Percentiles rank a stretch among this genome's conserved stretches.
Conservation (phyloP, 2,888 invertebrate genomes). For the Lapara coniferarum region DNA sequence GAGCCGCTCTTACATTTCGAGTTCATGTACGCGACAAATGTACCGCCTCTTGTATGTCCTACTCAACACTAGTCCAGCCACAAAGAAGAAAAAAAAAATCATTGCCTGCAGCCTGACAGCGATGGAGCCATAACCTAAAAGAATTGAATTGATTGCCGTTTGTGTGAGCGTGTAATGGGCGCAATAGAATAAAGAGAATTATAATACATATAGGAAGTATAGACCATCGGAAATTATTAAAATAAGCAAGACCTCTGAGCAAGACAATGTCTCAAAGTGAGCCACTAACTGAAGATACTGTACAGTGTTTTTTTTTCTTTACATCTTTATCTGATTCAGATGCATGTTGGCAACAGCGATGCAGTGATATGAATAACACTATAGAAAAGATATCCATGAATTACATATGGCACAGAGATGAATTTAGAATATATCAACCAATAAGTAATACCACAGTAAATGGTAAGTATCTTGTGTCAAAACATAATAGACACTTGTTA, state of each 20-base stretch:
- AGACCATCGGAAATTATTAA: too few relatives aligned
- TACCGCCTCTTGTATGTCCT: too few relatives aligned
- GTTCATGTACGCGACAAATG: too few relatives aligned
- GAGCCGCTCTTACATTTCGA: too few relatives aligned
- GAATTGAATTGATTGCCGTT: too few relatives aligned
- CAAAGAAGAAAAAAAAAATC: too few relatives aligned
- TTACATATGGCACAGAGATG: slow-evolving; percentile 75
- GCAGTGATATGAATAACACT: slow-evolving; percentile 59
- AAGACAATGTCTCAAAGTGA: slow-evolving; percentile 3
- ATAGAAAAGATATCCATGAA: slow-evolving; percentile 73
- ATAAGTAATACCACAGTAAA: slow-evolving; percentile 38
- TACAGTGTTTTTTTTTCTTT: slow-evolving; percentile 90
- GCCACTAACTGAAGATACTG: slow-evolving; percentile 85
- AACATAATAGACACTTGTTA: not conserved
- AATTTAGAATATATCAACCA: slow-evolving; percentile 60
- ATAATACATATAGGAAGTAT: too few relatives aligned
- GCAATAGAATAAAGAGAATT: too few relatives aligned
- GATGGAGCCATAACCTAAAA: too few relatives aligned
- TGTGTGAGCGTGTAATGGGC: too few relatives aligned
- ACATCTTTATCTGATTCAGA: slow-evolving; percentile 61
- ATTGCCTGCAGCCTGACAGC: too few relatives aligned
- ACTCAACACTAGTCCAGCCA: too few relatives aligned
- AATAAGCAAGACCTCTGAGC: not conserved
- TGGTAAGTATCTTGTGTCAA: slow-evolving; percentile 44
- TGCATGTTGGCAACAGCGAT: slow-evolving; percentile 60